A percentile compares a stretch with the other conserved stretches of the same genome.
phyloP scores from a whole-genome alignment of 2,113 vertebrate species.

The Eira barbara region DNA sequence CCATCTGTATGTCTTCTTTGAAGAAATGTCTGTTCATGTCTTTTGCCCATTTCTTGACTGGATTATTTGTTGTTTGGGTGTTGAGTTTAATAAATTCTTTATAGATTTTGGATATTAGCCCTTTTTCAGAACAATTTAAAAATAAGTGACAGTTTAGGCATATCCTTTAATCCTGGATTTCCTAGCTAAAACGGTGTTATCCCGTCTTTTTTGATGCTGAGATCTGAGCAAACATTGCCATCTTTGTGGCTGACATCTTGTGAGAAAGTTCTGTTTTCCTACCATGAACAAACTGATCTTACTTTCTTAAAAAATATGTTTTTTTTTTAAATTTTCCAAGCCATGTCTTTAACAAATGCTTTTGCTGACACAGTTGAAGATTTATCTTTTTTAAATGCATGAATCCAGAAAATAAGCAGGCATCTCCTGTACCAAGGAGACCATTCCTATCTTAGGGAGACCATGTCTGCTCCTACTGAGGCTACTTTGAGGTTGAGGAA shows the following conservation, averaged over 20 bases:
- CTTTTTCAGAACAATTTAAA: background rate
- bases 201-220: background rate
- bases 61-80: background rate
- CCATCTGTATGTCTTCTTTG: background rate
- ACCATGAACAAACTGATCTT: background rate
- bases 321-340: constrained; percentile 19
- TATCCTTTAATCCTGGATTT: background rate
- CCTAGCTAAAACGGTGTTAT: background rate
- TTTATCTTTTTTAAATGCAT: background rate
- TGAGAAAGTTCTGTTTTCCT: background rate
- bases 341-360: background rate
- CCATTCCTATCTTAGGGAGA: background rate
- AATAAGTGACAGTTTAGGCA: background rate
- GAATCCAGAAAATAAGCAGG: background rate
- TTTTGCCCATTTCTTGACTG: background rate
- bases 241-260: background rate
- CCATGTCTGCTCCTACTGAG: background rate
- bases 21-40: background rate
- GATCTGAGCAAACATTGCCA: background rate
- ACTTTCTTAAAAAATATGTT: background rate
- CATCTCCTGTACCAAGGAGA: background rate
- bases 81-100: background rate
- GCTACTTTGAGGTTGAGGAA: background rate
- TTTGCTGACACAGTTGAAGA: constrained; percentile 12
- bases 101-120: background rate